Evolutionary conservation across 2,113 vertebrate species (phyloP), one percentile per base, ranked within the genome.

Genomic region (Pica pica): DNA sequence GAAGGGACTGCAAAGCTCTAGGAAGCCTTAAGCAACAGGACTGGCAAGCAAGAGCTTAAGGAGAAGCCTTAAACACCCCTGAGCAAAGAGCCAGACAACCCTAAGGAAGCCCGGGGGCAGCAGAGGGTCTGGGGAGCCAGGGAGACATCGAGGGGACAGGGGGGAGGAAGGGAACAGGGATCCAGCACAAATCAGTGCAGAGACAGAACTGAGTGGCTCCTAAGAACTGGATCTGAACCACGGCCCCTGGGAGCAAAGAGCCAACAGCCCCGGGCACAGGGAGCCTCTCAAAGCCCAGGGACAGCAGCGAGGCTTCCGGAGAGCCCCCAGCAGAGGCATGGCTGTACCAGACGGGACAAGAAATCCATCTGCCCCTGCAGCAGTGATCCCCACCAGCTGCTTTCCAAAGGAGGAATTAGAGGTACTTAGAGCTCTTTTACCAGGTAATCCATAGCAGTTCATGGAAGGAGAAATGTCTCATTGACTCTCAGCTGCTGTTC

Each of bases 141-240:
- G 26, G 30, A 39, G 50, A 11, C 26, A 11, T 0, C 1, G 28
- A 52, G 27, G 33, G 63, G 46, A 20, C 3, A 39, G 37, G 0
- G 0, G 27, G 42, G 14, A 71, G 47, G 44, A n/a, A 39, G 13
- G n/a, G 35, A 67, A 8, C 2, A 1, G 39, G 44, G 33, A 37
- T 70, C 35, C 0, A 1, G 74, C 65, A 75, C 49, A 39, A 27
- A 49, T 5, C 35, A n/a, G 7, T 1, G 8, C 83, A 39, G 41
- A 35, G 42, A 5, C 33, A 59, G 65, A 47, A 16, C 0, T 3
- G 24, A 4, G 5, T 5, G 35, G 41, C 44, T 28, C 1, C 0
- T 7, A 20, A 49, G 46, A 88, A 4, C n/a, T 13, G 13, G 21
- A 9, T 3, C 23, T 67, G 56, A 44, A 17, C 0, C 0, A 1